These are phyloP conservation scores for Epinephelus awoara DNA, from an alignment of 2,797 vertebrate species.

Conservation along the genomic window DNA sequence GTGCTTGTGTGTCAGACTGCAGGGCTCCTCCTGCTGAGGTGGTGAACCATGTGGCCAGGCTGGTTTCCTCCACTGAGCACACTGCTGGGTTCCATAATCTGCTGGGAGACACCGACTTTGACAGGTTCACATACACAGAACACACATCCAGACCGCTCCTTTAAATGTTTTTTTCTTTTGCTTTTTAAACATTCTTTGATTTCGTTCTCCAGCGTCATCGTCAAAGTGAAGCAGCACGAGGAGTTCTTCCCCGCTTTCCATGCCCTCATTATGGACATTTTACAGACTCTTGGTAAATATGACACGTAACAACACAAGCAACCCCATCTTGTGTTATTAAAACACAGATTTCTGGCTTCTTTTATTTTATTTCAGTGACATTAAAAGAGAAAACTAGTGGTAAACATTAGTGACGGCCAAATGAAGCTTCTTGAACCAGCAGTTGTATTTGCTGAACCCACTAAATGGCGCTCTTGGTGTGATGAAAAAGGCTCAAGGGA, in stretches of 20 bases:
- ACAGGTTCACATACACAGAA: constrained; percentile 82
- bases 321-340: too few relatives aligned
- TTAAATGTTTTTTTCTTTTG: too few relatives aligned
- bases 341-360: too few relatives aligned
- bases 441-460: too few relatives aligned
- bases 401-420: too few relatives aligned
- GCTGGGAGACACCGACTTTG: constrained; percentile 88
- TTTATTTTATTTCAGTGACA: too few relatives aligned
- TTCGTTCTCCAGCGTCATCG: constrained; percentile 86
- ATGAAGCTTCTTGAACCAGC: too few relatives aligned
- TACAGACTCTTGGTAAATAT: constrained; percentile 87
- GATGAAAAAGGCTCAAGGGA: too few relatives aligned
- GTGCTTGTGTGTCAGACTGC: constrained; percentile 80
- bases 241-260: constrained; percentile 93
- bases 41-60: constrained; percentile 86
- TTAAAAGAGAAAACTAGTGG: too few relatives aligned
- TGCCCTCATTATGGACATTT: constrained; percentile 85
- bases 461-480: too few relatives aligned
- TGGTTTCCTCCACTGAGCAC: constrained; percentile 79
- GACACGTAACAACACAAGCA: not conserved
- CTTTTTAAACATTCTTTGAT: too few relatives aligned
- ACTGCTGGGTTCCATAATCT: constrained; percentile 73
- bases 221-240: constrained; percentile 91
- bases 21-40: constrained; percentile 85
- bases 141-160: too few relatives aligned